A percentile compares a stretch with the other conserved stretches of the same genome.
Evolutionary conservation across 2,888 invertebrate species (phyloP).

Genomic region (Troilus luridus): DNA sequence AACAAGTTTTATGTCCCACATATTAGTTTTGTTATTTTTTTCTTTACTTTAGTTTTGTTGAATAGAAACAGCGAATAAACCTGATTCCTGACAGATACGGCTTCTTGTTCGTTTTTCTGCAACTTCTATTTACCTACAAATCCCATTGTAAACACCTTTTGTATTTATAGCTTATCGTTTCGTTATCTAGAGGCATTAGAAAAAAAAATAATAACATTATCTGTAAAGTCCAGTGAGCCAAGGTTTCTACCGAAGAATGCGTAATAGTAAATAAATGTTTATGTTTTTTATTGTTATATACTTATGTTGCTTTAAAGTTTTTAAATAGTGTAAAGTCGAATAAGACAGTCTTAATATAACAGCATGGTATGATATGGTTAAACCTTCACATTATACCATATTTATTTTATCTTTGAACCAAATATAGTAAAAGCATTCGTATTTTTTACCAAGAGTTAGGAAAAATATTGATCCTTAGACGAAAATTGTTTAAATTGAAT

Average conservation of each 20-base stretch:
- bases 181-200: background rate
- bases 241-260: background rate
- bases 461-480: too few species aligned
- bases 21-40: background rate
- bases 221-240: background rate
- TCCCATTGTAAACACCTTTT: background rate
- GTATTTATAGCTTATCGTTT: background rate
- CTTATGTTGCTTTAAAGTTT: too few species aligned
- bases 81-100: background rate
- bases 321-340: too few species aligned
- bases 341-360: too few species aligned
- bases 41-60: background rate
- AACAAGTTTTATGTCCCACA: background rate
- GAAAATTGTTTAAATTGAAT: too few species aligned
- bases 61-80: background rate
- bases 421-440: background rate
- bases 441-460: too few species aligned
- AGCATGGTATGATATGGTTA: background rate
- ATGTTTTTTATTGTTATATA: too few species aligned
- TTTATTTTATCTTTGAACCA: background rate
- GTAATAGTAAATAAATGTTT: too few species aligned
- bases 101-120: background rate
- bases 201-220: background rate
- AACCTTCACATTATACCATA: background rate
- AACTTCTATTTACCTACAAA: background rate